Conservation (phyloP, 2,113 vertebrate genomes). For the Poeciliopsis retropinna region DNA sequence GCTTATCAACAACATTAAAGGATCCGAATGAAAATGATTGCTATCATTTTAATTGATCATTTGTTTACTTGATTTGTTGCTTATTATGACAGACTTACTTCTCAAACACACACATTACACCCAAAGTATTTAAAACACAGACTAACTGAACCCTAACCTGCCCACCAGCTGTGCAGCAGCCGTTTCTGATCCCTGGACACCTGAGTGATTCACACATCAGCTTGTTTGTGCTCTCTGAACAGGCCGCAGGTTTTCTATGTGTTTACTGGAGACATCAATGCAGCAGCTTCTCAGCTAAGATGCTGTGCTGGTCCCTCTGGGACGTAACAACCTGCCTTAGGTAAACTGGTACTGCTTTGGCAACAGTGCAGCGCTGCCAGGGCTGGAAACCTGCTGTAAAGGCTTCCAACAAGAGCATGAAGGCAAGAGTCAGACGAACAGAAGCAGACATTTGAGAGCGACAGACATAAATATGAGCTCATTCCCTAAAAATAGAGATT, state of each 20-base stretch:
- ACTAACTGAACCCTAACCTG: constrained; percentile 31
- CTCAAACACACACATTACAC: background rate
- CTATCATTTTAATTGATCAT: too few relatives aligned
- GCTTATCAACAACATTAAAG: too few relatives aligned
- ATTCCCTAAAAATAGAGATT: background rate
- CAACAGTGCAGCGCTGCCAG: constrained; percentile 1
- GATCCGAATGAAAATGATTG: too few relatives aligned
- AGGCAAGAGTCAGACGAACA: background rate
- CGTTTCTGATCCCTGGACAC: constrained; percentile 8
- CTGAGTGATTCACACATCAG: constrained; percentile 39
- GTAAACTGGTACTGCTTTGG: constrained; percentile 24
- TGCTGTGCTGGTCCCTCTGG: constrained; percentile 14
- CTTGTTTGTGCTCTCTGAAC: constrained; percentile 48
- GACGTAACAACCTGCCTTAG: constrained; percentile 27
- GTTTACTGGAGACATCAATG: constrained; percentile 37
- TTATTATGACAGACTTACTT: background rate
- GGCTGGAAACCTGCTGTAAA: constrained; percentile 5
- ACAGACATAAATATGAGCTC: too few relatives aligned
- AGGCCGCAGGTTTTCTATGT: constrained; percentile 28
- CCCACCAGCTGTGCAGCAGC: constrained; percentile 24
- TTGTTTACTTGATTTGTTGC: too few relatives aligned
- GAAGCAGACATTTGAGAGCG: background rate
- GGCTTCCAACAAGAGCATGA: background rate
- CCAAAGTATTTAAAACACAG: constrained; percentile 7
- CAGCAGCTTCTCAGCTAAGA: constrained; percentile 18